A percentile compares a stretch with the other conserved stretches of the same genome.
These are phyloP conservation scores for Leucopternis melanops DNA, from an alignment of 2,113 vertebrate genomes.

Conservation along the genomic window DNA sequence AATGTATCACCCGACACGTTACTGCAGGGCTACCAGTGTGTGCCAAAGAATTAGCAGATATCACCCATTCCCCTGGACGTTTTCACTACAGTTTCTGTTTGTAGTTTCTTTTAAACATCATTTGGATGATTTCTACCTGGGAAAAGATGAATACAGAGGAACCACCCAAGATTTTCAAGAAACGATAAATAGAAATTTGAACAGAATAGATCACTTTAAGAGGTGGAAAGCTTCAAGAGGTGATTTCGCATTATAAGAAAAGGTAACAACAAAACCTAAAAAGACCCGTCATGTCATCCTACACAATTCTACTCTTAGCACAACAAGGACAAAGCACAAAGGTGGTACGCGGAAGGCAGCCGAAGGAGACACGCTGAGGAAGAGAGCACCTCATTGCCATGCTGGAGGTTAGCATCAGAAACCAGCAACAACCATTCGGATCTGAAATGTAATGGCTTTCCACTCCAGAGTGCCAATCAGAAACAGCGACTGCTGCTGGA, in stretches of 20 bases:
- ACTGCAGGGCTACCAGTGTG: not conserved
- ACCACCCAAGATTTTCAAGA: not conserved
- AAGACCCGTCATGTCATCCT: not conserved
- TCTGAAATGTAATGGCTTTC: not conserved
- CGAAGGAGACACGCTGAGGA: not conserved
- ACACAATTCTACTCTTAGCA: not conserved
- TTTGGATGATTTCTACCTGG: not conserved
- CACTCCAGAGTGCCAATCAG: too few species aligned
- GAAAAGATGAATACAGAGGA: not conserved
- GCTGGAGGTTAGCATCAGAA: not conserved
- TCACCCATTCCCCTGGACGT: not conserved
- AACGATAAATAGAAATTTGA: not conserved
- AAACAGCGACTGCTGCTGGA: not conserved
- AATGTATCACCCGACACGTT: not conserved
- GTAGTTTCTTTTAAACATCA: not conserved
- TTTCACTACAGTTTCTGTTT: not conserved
- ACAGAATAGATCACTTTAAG: not conserved
- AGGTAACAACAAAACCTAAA: not conserved
- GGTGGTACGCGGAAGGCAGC: not conserved
- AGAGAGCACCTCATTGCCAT: not conserved
- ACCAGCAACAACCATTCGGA: fast-evolving
- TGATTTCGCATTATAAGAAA: not conserved
- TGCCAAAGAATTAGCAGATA: not conserved
- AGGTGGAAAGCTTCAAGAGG: not conserved
- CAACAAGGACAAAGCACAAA: not conserved